Evolutionary conservation across 2,113 vertebrate species (phyloP).

Genomic region (Tricholaema leucomelas): DNA sequence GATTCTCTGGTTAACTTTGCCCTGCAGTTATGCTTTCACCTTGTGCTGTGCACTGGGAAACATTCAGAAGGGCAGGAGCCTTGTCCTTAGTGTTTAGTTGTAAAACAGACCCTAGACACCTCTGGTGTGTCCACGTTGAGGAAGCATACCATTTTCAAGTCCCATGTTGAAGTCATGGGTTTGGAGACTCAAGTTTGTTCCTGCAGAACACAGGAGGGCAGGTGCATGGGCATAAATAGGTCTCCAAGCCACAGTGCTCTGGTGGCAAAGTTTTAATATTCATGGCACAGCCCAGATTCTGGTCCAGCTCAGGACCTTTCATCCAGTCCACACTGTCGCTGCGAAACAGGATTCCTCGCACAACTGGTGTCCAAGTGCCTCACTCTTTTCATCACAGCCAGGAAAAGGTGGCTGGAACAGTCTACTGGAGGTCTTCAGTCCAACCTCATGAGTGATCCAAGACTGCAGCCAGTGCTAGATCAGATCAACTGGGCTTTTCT

Average conservation of each 20-base stretch:
- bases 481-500: not conserved
- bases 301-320: not conserved
- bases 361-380: not conserved
- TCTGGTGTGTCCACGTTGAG: too few relatives aligned
- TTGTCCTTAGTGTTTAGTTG: too few relatives aligned
- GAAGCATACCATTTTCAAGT: too few relatives aligned
- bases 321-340: fast-evolving
- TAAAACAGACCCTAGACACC: too few relatives aligned
- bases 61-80: too few relatives aligned
- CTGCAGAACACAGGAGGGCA: not conserved
- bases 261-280: not conserved
- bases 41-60: too few relatives aligned
- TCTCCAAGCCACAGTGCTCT: fast-evolving
- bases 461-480: not conserved
- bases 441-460: not conserved
- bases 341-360: not conserved
- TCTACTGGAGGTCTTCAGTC: not conserved
- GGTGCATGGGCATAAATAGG: fast-evolving
- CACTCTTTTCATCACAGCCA: too few relatives aligned
- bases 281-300: fast-evolving
- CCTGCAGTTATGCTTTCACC: too few relatives aligned
- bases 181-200: too few relatives aligned
- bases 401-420: not conserved
- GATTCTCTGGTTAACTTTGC: too few relatives aligned
- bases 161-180: too few relatives aligned